These are phyloP conservation scores for Temnopleurus reevesii DNA, from an alignment of 53 echinoderm and acorn worm species.

Conservation along the genomic window DNA sequence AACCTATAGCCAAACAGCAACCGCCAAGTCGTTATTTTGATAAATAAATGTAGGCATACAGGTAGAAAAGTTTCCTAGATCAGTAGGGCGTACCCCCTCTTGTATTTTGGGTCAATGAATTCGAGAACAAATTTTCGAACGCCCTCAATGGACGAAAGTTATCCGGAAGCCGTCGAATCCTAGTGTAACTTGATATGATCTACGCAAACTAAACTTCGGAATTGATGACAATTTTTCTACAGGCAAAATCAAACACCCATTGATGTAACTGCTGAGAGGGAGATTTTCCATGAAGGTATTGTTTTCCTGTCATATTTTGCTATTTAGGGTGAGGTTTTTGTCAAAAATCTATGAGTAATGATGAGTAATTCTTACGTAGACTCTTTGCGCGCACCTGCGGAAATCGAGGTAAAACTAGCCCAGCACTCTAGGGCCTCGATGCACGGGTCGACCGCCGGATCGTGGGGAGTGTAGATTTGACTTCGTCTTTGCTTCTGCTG, in stretches of 20 bases:
- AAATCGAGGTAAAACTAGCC: slow-evolving; percentile 2
- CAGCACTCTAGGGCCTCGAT: background rate
- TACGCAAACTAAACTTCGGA: no score
- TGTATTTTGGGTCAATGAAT: no score
- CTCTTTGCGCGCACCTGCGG: background rate
- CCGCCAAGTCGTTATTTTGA: no score
- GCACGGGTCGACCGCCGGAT: background rate
- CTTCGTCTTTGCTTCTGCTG: no score
- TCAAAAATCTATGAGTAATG: background rate
- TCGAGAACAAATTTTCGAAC: background rate
- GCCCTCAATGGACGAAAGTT: slow-evolving; percentile 39
- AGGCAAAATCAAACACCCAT: no score
- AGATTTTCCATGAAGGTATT: background rate
- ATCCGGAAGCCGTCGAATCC: slow-evolving; percentile 45
- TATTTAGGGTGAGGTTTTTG: background rate
- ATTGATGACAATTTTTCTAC: no score
- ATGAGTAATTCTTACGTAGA: background rate
- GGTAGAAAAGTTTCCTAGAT: no score
- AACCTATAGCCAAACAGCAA: no score
- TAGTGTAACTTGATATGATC: background rate
- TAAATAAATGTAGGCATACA: no score
- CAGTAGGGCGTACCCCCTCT: no score
- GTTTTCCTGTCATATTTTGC: background rate
- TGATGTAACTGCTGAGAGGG: no score
- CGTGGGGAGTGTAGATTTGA: no score